Base-by-base conservation (phyloP, 2,113 vertebrate genomes). In the Anguilla rostrata region DNA sequence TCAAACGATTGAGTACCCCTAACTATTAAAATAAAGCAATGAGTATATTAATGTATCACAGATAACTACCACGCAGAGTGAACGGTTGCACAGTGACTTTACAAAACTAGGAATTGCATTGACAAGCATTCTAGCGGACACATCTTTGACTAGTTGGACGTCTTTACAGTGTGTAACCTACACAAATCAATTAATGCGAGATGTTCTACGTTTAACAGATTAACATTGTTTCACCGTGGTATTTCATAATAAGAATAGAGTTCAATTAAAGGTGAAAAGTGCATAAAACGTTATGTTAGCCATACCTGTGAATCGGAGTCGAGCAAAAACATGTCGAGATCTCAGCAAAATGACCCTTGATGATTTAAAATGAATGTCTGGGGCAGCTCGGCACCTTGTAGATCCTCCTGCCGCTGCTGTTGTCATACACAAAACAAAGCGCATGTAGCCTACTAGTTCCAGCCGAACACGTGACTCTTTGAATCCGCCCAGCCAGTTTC, bases 271-370 rank as follows among this genome's bases (percentile, higher is more conserved):
- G 15, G 26, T 34, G 71, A 29, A 29, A 75, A 75, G n/a, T 34
- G n/a, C 9, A 29, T 29, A 53, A 14, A 53, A 11, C 12, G 49
- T 53, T 12, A 29, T 29, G 20, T 20, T 18, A 11, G 18, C 79
- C 87, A 39, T 86, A 88, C 87, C 87, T 86, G 85, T 40, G 89
- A 85, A 39, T 88, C 89, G 22, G 86, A 26, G 22, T 90, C 90
- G 3, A 91, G 88, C 39, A 91, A 34, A 88, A 91, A 83, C 90
- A 91, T 91, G 53, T 8, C 41, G 39, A 46, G 26, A 39, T 82
- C 11, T 39, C 39, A 40, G n/a, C 39, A 39, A 57, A 29, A 78
- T 18, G 29, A 6, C 26, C 20, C 12, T 34, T 16, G 16, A 39
- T 18, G 14, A 12, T 82, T 22, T 12, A 83, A 29, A 34, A 18